These are phyloP conservation scores for Sebastes iracundus DNA, from an alignment of 2,797 vertebrate genomes.

Conservation along the genomic window DNA sequence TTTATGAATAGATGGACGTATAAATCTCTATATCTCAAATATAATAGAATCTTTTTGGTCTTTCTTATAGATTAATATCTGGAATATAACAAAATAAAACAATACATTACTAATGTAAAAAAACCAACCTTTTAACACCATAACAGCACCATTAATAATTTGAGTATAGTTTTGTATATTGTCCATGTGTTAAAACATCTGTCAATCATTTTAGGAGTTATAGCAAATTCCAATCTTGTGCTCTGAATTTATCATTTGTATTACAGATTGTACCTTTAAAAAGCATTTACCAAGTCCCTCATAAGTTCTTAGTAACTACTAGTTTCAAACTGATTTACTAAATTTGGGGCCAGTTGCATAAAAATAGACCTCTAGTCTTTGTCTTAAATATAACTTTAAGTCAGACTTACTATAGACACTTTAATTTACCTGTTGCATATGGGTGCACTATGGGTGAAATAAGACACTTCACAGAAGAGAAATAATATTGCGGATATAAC, in stretches of 20 bases:
- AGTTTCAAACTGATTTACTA: neutral
- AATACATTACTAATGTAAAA: neutral
- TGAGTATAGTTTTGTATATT: neutral
- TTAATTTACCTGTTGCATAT: no score
- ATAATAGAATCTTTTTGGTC: neutral
- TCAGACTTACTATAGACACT: no score
- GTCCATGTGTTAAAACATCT: neutral
- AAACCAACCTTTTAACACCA: neutral
- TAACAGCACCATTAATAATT: neutral
- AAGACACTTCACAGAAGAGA: no score
- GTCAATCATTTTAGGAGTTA: neutral
- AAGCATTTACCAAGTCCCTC: neutral
- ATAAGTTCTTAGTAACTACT: neutral
- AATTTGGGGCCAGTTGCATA: neutral
- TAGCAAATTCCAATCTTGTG: neutral
- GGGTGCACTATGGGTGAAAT: no score
- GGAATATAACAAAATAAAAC: neutral
- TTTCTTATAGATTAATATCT: neutral
- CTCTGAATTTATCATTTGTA: neutral
- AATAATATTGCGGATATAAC: no score
- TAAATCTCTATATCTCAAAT: neutral
- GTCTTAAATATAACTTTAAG: no score
- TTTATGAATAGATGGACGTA: neutral
- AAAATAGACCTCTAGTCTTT: neutral
- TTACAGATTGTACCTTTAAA: neutral